Base-by-base conservation (phyloP, 2,797 vertebrate genomes). In the Lagodon rhomboides region DNA sequence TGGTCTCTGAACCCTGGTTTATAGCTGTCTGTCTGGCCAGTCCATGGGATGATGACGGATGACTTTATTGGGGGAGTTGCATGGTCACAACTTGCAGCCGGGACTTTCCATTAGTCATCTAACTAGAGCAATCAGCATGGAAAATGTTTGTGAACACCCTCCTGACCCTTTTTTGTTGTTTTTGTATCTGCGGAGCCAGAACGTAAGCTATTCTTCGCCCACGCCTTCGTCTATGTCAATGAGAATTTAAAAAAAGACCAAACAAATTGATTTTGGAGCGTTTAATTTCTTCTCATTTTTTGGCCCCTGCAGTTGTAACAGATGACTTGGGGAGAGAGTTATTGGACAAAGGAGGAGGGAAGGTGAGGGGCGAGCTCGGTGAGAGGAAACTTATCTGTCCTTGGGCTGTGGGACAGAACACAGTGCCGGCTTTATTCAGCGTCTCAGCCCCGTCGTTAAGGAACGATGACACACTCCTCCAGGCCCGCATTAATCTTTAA, bases 381-480 rank as follows among this genome's bases (percentile, higher is more conserved):
- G 71, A 91, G 90, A 91, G 88, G 87, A 93, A 94, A 95, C 88
- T 77, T 92, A 94, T 94, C 94, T 91, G 90, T 95, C 92, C 91
- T 92, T 91, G 91, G 94, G 89, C 84, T 87, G 89, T 85, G 91
- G 93, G 92, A 93, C 85, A 85, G 90, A 94, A 86, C 92, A 95
- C 91, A 95, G 93, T 93, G 87, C 84, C 62, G 87, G 92, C 93
- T 94, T 95, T 94, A 94, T 94, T 89, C 82, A 38, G 77, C 75
- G 76, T 87, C 88, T 89, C 83, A 25, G 88, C 83, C 73, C 88
- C 80, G 92, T 92, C 91, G 86, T 94, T 93, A 94, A 94, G 91
- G 88, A 95, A 93, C 71, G 93, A 96, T 95, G 95, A 95, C 95
- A 95, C 93, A 92, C 95, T 94, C 91, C 89, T 95, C 89, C 87